Percentiles rank a stretch among this genome's conserved stretches.
Evolutionary conservation across 2,113 vertebrate genomes (phyloP).

Genomic region (Tetraodon nigroviridis): DNA sequence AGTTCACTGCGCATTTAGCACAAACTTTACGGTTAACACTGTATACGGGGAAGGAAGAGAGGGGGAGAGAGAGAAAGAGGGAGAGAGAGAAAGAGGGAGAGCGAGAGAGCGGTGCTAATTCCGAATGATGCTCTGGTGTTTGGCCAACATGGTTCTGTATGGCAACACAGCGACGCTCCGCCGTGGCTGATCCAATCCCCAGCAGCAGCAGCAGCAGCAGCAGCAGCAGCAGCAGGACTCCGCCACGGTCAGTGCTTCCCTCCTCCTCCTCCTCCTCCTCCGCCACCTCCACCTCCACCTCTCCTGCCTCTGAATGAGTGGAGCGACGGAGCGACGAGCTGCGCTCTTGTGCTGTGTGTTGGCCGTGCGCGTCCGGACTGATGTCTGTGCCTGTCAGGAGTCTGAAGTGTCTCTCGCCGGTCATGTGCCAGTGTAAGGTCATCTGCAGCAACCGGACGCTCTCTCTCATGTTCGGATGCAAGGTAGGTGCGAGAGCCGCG

Average conservation of each 20-base stretch:
- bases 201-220: too few species aligned
- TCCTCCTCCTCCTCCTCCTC: too few species aligned
- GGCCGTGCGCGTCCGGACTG: slow-evolving; percentile 48
- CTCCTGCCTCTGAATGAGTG: slow-evolving; percentile 29
- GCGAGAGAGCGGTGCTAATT: slow-evolving; percentile 14
- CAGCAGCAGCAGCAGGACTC: not conserved
- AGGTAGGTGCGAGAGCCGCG: slow-evolving; percentile 59
- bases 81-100: slow-evolving; percentile 8
- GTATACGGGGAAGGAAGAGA: not conserved
- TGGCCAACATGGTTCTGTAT: slow-evolving; percentile 1
- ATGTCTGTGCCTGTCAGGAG: slow-evolving; percentile 78
- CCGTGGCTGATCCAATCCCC: not conserved
- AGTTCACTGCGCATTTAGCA: slow-evolving; percentile 34
- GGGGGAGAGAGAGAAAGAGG: slow-evolving; percentile 1
- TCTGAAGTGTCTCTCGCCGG: slow-evolving; percentile 79
- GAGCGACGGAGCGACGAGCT: slow-evolving; percentile 42
- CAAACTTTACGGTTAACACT: slow-evolving; percentile 55
- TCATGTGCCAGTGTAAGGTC: slow-evolving; percentile 84
- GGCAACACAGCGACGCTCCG: slow-evolving; percentile 3
- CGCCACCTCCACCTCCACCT: too few species aligned
- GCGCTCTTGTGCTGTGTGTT: slow-evolving; percentile 31
- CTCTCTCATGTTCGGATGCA: slow-evolving; percentile 84
- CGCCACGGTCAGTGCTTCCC: not conserved
- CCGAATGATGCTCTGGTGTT: slow-evolving; percentile 26
- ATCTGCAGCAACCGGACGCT: slow-evolving; percentile 82